A percentile compares a stretch with the other conserved stretches of the same genome.
These are phyloP conservation scores for Morus bassanus DNA, from an alignment of 2,797 vertebrate genomes.

Conservation along the genomic window DNA sequence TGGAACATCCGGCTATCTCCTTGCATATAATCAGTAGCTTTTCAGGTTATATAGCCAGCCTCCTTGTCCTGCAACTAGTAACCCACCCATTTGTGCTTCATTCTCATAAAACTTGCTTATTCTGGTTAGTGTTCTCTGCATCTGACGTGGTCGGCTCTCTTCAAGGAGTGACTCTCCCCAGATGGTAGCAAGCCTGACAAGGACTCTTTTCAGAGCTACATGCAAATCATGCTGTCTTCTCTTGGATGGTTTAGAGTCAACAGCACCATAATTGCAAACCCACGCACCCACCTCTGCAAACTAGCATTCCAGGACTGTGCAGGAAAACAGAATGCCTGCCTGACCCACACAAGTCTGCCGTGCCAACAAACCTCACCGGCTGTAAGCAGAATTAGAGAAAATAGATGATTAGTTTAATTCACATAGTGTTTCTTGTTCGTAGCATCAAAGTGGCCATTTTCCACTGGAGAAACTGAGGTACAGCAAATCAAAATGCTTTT, in stretches of 20 bases:
- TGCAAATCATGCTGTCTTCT: not conserved
- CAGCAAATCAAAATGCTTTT: not conserved
- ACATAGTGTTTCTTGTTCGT: not conserved
- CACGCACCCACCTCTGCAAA: not conserved
- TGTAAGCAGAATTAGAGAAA: not conserved
- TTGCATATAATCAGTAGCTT: not conserved
- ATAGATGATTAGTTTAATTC: not conserved
- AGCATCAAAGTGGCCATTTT: not conserved
- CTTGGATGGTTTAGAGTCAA: not conserved
- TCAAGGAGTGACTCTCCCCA: not conserved
- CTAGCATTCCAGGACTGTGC: not conserved
- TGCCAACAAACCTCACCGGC: not conserved
- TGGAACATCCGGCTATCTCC: not conserved
- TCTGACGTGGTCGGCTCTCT: not conserved
- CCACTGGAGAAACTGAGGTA: not conserved
- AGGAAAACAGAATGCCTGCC: slow-evolving; percentile 35
- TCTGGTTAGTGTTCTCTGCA: not conserved
- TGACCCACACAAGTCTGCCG: not conserved
- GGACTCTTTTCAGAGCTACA: not conserved
- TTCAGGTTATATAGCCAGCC: not conserved
- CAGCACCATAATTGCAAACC: not conserved
- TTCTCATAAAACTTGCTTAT: not conserved
- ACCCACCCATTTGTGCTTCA: not conserved
- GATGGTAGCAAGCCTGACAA: not conserved
- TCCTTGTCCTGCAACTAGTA: not conserved